phyloP scores from a whole-genome alignment of 2,888 invertebrate genomes.

The Tryphoninae sp. region DNA sequence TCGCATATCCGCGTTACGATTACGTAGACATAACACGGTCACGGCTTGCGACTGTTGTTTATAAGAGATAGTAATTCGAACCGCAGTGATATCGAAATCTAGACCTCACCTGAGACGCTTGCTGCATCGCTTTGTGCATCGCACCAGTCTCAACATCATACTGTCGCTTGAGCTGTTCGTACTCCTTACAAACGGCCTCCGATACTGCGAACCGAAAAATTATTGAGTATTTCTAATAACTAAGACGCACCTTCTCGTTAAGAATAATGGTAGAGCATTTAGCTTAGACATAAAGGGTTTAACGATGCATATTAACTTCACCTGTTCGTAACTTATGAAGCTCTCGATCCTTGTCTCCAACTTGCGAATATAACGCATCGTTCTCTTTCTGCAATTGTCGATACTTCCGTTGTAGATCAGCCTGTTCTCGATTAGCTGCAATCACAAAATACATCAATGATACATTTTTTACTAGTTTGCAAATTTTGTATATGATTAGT shows the following conservation, averaged over 20 bases:
- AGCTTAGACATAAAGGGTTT: slow-evolving; percentile 1
- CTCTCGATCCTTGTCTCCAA: slow-evolving; percentile 85
- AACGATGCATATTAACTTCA: slow-evolving; percentile 65
- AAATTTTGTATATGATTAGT: background rate
- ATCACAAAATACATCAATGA: slow-evolving; percentile 23
- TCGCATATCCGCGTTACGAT: background rate
- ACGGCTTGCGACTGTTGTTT: background rate
- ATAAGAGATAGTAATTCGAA: slow-evolving; percentile 35
- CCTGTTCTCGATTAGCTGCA: slow-evolving; percentile 82
- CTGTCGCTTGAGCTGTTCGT: slow-evolving; percentile 88
- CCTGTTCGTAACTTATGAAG: slow-evolving; percentile 83
- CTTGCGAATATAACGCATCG: slow-evolving; percentile 84
- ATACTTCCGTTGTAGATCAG: slow-evolving; percentile 85
- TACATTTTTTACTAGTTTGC: background rate
- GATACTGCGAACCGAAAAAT: slow-evolving; percentile 82
- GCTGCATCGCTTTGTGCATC: slow-evolving; percentile 88
- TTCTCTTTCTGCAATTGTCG: slow-evolving; percentile 85
- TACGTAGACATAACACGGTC: background rate
- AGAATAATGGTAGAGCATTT: slow-evolving; percentile 25
- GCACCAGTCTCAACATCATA: slow-evolving; percentile 89
- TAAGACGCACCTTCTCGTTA: slow-evolving; percentile 47
- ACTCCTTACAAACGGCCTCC: slow-evolving; percentile 88
- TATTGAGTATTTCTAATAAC: slow-evolving; percentile 26
- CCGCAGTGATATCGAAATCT: slow-evolving; percentile 32
- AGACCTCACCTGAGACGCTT: slow-evolving; percentile 82